These are phyloP conservation scores for Marcusenius ussheri DNA, from an alignment of 2,113 vertebrate species.

Conservation along the genomic window DNA sequence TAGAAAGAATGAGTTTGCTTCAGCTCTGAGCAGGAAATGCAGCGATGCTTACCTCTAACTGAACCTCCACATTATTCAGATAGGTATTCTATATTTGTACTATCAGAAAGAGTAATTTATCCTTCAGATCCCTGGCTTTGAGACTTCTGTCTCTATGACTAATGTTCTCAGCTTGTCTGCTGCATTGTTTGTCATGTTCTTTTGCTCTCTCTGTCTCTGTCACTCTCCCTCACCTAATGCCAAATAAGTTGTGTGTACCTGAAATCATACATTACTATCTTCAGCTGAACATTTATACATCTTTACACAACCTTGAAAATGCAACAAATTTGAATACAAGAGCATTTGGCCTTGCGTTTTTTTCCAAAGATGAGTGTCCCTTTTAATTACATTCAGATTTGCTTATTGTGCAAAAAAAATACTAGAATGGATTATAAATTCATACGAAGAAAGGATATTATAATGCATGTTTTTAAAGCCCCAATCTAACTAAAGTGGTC, in stretches of 20 bases:
- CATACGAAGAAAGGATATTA: constrained; percentile 24
- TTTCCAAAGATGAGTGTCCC: not conserved
- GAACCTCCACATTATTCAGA: not conserved
- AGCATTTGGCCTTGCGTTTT: not conserved
- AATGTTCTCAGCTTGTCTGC: not conserved
- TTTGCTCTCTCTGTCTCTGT: not conserved
- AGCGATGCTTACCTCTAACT: not conserved
- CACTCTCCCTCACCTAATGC: not conserved
- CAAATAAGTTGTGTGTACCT: not conserved
- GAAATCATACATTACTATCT: not conserved
- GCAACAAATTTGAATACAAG: not conserved
- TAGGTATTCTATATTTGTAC: not conserved
- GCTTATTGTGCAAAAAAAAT: constrained; percentile 34
- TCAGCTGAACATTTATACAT: not conserved
- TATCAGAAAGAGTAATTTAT: constrained; percentile 1
- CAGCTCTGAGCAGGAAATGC: not conserved
- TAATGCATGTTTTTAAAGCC: constrained; percentile 42
- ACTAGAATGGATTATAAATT: constrained; percentile 35
- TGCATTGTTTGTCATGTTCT: not conserved
- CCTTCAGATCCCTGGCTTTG: not conserved
- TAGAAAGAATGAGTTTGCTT: constrained; percentile 10
- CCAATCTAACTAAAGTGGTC: constrained; percentile 52
- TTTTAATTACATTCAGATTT: constrained; percentile 40
- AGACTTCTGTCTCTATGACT: constrained; percentile 11
- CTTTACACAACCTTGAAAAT: not conserved